Percentiles rank a stretch among this genome's conserved stretches.
Evolutionary conservation across 2,888 invertebrate species (phyloP).

Genomic region (Frankliniella intonsa): DNA sequence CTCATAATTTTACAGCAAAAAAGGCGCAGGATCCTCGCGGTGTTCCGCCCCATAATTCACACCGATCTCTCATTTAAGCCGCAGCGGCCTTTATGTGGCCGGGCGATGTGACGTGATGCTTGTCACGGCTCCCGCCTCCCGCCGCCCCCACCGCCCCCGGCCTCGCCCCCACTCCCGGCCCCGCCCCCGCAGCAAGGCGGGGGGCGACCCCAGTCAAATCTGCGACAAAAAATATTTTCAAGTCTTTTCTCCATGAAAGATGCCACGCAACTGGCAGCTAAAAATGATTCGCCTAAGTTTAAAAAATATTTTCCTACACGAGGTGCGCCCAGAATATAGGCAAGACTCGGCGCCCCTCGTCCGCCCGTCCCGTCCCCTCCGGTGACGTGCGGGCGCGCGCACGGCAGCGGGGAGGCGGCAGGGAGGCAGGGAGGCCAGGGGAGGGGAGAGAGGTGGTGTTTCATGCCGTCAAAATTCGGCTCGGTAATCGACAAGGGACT

Average conservation of each 20-base stretch:
- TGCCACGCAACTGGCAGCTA: no score
- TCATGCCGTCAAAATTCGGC: slow-evolving; percentile 22
- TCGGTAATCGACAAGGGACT: slow-evolving; percentile 24
- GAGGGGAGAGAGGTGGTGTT: slow-evolving; percentile 1
- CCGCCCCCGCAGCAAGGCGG: neutral
- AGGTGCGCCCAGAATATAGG: neutral
- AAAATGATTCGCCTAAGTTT: no score
- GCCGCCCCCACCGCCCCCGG: no score
- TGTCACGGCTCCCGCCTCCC: neutral
- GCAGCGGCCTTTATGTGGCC: neutral
- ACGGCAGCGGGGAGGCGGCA: neutral
- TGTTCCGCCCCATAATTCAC: slow-evolving; percentile 23
- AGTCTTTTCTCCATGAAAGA: no score
- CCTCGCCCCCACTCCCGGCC: neutral
- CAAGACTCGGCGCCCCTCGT: neutral
- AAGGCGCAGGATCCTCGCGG: neutral
- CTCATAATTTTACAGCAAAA: slow-evolving; percentile 18
- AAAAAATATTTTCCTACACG: no score
- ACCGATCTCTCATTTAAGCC: slow-evolving; percentile 9
- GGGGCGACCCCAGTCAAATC: no score
- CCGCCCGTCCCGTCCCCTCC: no score
- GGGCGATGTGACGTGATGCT: slow-evolving; percentile 12
- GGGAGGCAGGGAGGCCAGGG: neutral
- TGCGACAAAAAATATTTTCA: no score
- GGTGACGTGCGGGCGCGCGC: no score